Evolutionary conservation across 2,888 invertebrate species (phyloP).

Genomic region (Gibbula magus): DNA sequence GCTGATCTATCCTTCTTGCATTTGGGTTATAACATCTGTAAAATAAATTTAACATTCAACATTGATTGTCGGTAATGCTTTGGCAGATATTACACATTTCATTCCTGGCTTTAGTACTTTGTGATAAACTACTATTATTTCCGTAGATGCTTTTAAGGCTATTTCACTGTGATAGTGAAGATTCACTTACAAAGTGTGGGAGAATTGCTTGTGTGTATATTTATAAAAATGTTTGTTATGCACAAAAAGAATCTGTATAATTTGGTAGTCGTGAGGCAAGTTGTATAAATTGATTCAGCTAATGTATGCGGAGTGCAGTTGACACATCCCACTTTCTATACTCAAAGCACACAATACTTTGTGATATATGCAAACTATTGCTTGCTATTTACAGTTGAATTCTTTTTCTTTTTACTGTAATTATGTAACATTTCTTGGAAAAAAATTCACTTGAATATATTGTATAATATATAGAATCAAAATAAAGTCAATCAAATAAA

Average conservation of each 20-base stretch:
- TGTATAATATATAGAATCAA: slow-evolving; percentile 15
- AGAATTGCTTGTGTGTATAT: neutral
- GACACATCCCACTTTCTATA: neutral
- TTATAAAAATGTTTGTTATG: neutral
- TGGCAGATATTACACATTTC: no score
- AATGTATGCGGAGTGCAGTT: neutral
- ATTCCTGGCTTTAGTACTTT: no score
- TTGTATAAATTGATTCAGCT: neutral
- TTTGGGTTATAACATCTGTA: no score
- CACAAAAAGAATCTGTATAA: slow-evolving; percentile 8
- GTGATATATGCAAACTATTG: slow-evolving; percentile 14
- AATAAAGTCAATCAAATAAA: slow-evolving; percentile 11
- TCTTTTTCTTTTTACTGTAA: neutral
- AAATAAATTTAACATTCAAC: no score
- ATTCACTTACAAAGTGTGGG: neutral
- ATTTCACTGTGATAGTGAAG: no score
- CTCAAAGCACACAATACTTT: slow-evolving; percentile 7
- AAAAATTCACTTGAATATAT: slow-evolving; percentile 2
- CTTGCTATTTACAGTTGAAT: slow-evolving; percentile 5
- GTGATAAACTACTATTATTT: no score
- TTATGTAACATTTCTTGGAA: neutral
- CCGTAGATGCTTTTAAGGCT: no score
- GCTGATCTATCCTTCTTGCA: no score
- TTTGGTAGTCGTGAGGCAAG: neutral
- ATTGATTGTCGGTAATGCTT: no score